Percentiles rank a stretch among this genome's conserved stretches.
phyloP scores from a whole-genome alignment of 2,797 vertebrate species.

The Clarias pachynema region DNA sequence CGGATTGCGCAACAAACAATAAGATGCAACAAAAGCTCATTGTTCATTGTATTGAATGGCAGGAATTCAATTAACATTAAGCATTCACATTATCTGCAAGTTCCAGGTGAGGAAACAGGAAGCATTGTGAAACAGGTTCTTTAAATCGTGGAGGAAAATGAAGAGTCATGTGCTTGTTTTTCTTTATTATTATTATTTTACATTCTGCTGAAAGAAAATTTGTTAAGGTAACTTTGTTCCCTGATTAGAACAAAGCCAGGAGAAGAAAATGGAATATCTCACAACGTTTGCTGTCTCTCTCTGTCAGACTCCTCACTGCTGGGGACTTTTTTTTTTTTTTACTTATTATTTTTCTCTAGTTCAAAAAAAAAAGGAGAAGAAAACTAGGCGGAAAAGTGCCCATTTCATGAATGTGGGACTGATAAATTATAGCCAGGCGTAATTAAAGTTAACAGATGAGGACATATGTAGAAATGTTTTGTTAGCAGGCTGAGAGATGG shows the following conservation, averaged over 20 bases:
- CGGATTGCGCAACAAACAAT: conserved; percentile 41
- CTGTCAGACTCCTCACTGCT: conserved; percentile 54
- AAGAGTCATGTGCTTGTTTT: conserved; percentile 26
- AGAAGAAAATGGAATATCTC: conserved; percentile 54
- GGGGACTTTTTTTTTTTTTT: conserved; percentile 45
- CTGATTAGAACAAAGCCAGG: conserved; percentile 55
- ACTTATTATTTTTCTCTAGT: conserved; percentile 59
- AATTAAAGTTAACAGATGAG: conserved; percentile 85
- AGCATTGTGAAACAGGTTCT: conserved; percentile 39
- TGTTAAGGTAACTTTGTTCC: conserved; percentile 47
- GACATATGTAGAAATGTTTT: conserved; percentile 87
- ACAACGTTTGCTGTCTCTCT: conserved; percentile 48
- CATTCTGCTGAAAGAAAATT: conserved; percentile 40
- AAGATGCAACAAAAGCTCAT: conserved; percentile 70
- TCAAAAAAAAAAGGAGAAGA: conserved; percentile 69
- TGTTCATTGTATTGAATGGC: conserved; percentile 50
- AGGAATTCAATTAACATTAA: conserved; percentile 41
- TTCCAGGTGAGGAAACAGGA: conserved; percentile 52
- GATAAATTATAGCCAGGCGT: conserved; percentile 80
- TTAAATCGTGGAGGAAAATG: conserved; percentile 34
- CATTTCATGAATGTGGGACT: conserved; percentile 81
- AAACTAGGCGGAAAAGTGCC: conserved; percentile 65
- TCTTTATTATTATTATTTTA: conserved; percentile 27
- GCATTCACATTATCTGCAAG: conserved; percentile 49
- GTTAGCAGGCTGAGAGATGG: conserved; percentile 80